Evolutionary conservation across 2,888 invertebrate genomes (phyloP), one percentile per base, ranked within the genome.

Genomic region (Mesorhabditis spiculigera): DNA sequence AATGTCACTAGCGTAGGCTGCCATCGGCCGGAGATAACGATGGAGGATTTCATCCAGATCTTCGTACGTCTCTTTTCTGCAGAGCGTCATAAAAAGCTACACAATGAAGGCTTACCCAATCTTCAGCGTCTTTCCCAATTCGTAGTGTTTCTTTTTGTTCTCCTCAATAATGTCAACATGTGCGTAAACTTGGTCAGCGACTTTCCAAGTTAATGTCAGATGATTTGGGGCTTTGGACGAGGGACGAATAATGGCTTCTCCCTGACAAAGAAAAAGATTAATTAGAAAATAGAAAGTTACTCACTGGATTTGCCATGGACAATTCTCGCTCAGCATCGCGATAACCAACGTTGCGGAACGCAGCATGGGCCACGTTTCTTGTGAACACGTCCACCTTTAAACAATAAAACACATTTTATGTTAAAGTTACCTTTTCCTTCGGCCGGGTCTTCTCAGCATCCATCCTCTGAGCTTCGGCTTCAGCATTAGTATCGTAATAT

Each of bases 31-130:
- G 5, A 99, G 92, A 87, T 94, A 91, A 10, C 97, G 91, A 0
- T 97, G 96, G 69, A 99, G 93, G 73, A 99, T 98, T 91, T 99
- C 98, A 87, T 99, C 98, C 45, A 99, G 89, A 88, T 99, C 98
- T 88, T 99, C 98, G 87, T 94, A 98, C 85, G 95, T 95, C 66
- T 80, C 75, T 13, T 45, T 58, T 13, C 83, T 95, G 69, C 65
- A 70, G 61, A 16, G 62, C 43, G 8, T 62, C 8, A 50, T 50
- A 50, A 13, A 50, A n/a, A 13, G 58, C 10, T 50, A 50, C 8
- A 50, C n/a, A 50, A 50, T 50, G 8, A 50, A 13, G n/a, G 43
- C 72, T 65, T 42, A 71, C 69, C 44, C 61, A 5, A 71, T 64
- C 5, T 69, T n/a, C 5, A 71, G 64, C 13, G 42, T 70, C 61